Evolutionary conservation across 2,797 vertebrate genomes (phyloP).

Genomic region (Neopelma chrysocephalum): DNA sequence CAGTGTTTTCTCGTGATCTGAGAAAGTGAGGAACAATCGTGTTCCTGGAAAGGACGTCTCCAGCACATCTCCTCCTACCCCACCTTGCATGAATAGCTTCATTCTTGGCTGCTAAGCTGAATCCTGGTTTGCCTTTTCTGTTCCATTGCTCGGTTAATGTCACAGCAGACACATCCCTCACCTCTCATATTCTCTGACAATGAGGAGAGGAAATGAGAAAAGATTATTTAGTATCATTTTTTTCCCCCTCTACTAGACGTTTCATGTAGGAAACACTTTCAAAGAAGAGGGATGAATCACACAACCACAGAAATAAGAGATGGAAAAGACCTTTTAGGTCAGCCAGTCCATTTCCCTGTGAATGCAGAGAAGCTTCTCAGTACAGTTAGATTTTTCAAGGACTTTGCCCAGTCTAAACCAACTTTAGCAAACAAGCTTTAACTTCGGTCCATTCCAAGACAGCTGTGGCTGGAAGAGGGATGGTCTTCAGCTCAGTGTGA

Average conservation of each 20-base stretch:
- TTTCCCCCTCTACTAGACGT: neutral
- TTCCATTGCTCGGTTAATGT: neutral
- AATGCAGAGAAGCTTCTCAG: conserved; percentile 28
- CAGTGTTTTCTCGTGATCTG: neutral
- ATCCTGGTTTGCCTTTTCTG: conserved; percentile 42
- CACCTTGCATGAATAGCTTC: neutral
- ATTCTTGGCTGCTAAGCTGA: neutral
- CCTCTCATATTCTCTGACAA: conserved; percentile 40
- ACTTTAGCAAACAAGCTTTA: neutral
- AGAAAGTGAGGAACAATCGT: neutral
- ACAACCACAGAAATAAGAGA: conserved; percentile 56
- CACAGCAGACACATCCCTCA: conserved; percentile 18
- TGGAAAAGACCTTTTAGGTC: conserved; percentile 54
- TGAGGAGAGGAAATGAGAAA: conserved; percentile 53
- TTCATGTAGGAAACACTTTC: conserved; percentile 41
- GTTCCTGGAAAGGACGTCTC: neutral
- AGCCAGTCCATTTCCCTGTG: conserved; percentile 35
- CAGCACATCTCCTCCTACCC: neutral
- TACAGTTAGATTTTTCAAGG: neutral
- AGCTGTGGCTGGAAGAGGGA: neutral
- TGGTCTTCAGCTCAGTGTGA: neutral
- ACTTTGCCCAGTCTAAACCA: conserved; percentile 9
- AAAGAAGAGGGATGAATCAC: conserved; percentile 54
- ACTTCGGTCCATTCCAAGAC: neutral
- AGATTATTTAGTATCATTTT: conserved; percentile 42